A percentile compares a stretch with the other conserved stretches of the same genome.
These are phyloP conservation scores for Nineta flava DNA, from an alignment of 2,888 invertebrate genomes.

Conservation along the genomic window DNA sequence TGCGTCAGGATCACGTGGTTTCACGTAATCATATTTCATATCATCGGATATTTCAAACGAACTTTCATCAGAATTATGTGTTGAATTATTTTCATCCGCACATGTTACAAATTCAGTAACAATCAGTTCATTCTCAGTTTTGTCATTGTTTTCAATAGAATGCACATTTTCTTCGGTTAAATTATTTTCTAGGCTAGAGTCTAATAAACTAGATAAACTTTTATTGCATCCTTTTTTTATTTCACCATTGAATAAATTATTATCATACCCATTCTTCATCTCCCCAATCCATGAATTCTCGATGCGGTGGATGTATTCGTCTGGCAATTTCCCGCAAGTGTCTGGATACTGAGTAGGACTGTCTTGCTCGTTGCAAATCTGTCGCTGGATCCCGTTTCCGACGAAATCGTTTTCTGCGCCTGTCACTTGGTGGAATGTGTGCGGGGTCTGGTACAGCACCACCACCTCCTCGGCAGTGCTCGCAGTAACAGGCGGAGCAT, in stretches of 20 bases:
- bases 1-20: constrained; percentile 44
- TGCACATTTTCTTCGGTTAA: constrained; percentile 11
- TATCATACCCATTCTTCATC: constrained; percentile 29
- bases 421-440: constrained; percentile 24
- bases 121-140: constrained; percentile 26
- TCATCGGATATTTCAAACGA: constrained; percentile 3
- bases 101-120: constrained; percentile 22
- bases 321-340: constrained; percentile 17
- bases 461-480: constrained; percentile 27
- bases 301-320: constrained; percentile 26
- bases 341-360: constrained; percentile 11
- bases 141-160: constrained; percentile 16
- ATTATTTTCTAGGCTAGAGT: constrained; percentile 23
- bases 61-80: constrained; percentile 18
- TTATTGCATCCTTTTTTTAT: constrained; percentile 26
- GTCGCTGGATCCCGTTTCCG: constrained; percentile 13
- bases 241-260: background rate
- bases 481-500: constrained; percentile 54
- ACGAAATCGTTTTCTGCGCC: constrained; percentile 19
- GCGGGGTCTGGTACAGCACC: constrained; percentile 16
- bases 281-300: constrained; percentile 23
- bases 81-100: constrained; percentile 31
- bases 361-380: constrained; percentile 12
- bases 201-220: constrained; percentile 27
- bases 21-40: constrained; percentile 21